These are phyloP conservation scores for Drosophila sp. DNA, from an alignment of 1,140 invertebrate species.

Conservation along the genomic window DNA sequence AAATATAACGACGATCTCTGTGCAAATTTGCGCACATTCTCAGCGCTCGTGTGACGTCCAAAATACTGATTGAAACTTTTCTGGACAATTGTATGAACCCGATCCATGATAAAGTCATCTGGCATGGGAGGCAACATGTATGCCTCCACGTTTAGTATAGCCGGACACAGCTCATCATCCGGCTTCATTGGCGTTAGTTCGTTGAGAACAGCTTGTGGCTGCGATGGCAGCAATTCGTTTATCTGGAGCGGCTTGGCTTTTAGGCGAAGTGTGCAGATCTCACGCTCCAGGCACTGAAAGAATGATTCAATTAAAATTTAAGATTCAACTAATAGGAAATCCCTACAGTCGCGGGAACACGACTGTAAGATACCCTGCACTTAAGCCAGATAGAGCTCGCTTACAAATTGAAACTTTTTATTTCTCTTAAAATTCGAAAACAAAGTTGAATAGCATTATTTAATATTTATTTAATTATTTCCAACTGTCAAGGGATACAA, in stretches of 20 bases:
- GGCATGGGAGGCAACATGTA: constrained; percentile 67
- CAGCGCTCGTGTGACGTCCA: constrained; percentile 58
- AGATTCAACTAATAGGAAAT: too few relatives aligned
- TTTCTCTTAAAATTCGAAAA: too few relatives aligned
- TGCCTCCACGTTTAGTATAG: constrained; percentile 65
- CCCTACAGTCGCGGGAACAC: too few relatives aligned
- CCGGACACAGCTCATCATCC: constrained; percentile 50
- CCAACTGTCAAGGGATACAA: too few relatives aligned
- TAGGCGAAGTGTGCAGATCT: constrained; percentile 75
- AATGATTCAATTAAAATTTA: too few relatives aligned
- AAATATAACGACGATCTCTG: constrained; percentile 71
- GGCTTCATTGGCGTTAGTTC: constrained; percentile 28
- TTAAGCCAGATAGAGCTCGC: too few relatives aligned
- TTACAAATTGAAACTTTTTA: too few relatives aligned
- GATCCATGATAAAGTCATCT: constrained; percentile 76
- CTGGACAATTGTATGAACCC: constrained; percentile 72
- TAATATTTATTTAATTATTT: too few relatives aligned
- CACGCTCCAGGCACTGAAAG: constrained; percentile 72
- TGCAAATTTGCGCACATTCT: constrained; percentile 67
- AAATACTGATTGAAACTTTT: constrained; percentile 69
- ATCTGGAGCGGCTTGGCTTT: constrained; percentile 80
- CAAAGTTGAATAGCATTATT: too few relatives aligned
- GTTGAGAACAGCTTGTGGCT: constrained; percentile 14
- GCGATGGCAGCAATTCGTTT: constrained; percentile 40
- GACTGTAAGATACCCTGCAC: too few relatives aligned